Percentiles rank a stretch among this genome's conserved stretches.
These are phyloP conservation scores for Atractosteus spatula DNA, from an alignment of 2,113 vertebrate species.

Conservation along the genomic window DNA sequence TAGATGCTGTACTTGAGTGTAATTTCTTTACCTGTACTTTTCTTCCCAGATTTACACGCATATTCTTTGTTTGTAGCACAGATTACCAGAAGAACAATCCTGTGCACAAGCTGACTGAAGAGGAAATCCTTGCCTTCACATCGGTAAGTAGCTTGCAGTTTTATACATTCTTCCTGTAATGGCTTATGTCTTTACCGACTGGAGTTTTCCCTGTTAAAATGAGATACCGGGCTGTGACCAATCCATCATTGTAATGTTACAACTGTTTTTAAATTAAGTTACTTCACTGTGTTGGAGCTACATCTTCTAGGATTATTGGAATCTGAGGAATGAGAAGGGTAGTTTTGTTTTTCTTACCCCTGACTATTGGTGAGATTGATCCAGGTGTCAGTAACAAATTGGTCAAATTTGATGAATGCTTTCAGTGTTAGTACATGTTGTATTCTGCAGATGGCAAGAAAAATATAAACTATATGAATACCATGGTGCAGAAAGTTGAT, in stretches of 20 bases:
- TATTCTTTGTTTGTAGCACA: constrained; percentile 65
- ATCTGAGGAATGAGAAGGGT: constrained; percentile 21
- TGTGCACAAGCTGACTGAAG: constrained; percentile 86
- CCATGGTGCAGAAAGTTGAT: too few species aligned
- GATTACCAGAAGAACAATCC: constrained; percentile 94
- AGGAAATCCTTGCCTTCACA: constrained; percentile 88
- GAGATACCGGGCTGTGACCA: constrained; percentile 10
- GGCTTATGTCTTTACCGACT: constrained; percentile 7
- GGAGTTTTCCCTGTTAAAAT: constrained; percentile 1
- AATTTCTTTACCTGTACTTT: neutral
- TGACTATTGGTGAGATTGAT: too few species aligned
- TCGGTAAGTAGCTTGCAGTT: constrained; percentile 70
- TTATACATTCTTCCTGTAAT: constrained; percentile 11
- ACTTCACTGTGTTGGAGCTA: neutral
- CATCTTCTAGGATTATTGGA: constrained; percentile 10
- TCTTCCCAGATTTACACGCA: neutral
- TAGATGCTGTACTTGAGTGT: constrained; percentile 5
- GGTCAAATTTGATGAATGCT: too few species aligned
- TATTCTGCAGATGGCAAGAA: too few species aligned
- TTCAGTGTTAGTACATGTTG: too few species aligned
- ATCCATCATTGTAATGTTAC: neutral
- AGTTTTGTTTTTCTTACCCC: neutral
- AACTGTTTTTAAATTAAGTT: constrained; percentile 15
- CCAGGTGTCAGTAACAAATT: too few species aligned
- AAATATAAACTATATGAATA: too few species aligned